A percentile compares a stretch with the other conserved stretches of the same genome.
Conservation (phyloP, 2,888 invertebrate species). For the Hydroisotoma schaefferi region DNA sequence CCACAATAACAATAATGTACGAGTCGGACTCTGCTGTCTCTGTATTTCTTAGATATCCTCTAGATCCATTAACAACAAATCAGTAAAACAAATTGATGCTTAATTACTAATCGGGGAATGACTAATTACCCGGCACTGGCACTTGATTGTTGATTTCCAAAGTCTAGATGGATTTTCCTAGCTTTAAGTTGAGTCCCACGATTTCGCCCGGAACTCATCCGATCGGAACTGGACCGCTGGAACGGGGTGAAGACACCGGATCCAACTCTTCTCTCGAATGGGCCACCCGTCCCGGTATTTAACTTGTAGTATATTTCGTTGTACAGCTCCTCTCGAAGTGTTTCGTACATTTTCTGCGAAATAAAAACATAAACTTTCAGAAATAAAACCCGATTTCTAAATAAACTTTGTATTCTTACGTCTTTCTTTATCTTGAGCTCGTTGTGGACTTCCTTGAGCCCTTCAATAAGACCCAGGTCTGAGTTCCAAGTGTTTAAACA, state of each 20-base stretch:
- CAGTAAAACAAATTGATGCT: too few relatives aligned
- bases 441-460: slow-evolving; percentile 70
- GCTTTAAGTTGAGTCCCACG: slow-evolving; percentile 56
- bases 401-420: slow-evolving; percentile 52
- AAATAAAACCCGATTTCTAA: slow-evolving; percentile 1
- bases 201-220: slow-evolving; percentile 58
- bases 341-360: slow-evolving; percentile 63
- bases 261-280: slow-evolving; percentile 60
- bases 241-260: slow-evolving; percentile 58
- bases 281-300: slow-evolving; percentile 57
- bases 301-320: slow-evolving; percentile 65
- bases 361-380: slow-evolving; percentile 5
- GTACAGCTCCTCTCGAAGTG: slow-evolving; percentile 67
- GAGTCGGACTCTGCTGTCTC: slow-evolving; percentile 63
- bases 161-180: slow-evolving; percentile 59
- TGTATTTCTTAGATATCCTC: slow-evolving; percentile 7
- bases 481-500: slow-evolving; percentile 67
- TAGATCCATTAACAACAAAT: too few relatives aligned
- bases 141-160: slow-evolving; percentile 12
- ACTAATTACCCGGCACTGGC: background rate
- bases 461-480: slow-evolving; percentile 75
- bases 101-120: too few relatives aligned
- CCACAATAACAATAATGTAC: slow-evolving; percentile 72
- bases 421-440: slow-evolving; percentile 69
- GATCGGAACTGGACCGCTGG: slow-evolving; percentile 57